phyloP scores from a whole-genome alignment of 1,140 invertebrate genomes.

The Cepaea nemoralis region DNA sequence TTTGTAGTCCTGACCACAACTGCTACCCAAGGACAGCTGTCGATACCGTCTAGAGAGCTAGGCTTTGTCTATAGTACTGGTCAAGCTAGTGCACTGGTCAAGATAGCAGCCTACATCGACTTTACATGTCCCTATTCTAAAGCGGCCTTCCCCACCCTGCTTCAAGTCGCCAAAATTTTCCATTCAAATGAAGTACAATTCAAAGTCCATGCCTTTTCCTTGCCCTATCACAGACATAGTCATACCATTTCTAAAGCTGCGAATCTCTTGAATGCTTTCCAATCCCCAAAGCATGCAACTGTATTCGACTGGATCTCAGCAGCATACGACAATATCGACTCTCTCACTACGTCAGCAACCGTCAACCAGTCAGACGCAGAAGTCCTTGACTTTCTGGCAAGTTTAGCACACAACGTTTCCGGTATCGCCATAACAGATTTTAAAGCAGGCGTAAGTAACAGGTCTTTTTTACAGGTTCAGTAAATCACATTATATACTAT shows the following conservation, averaged over 20 bases:
- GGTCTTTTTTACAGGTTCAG: background rate
- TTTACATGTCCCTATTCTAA: slow-evolving; percentile 48
- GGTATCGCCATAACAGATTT: background rate
- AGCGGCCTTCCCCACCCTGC: slow-evolving; percentile 37
- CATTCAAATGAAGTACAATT: slow-evolving; percentile 38
- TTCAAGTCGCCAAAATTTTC: slow-evolving; percentile 47
- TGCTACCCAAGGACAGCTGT: background rate
- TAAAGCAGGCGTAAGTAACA: background rate
- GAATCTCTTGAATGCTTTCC: background rate
- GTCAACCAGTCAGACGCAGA: slow-evolving; percentile 28
- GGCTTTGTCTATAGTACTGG: slow-evolving; percentile 47
- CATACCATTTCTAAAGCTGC: slow-evolving; percentile 49
- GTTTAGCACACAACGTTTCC: background rate
- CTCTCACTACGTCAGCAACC: slow-evolving; percentile 45
- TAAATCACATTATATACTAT: background rate
- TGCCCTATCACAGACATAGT: slow-evolving; percentile 54
- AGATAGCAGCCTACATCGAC: slow-evolving; percentile 46
- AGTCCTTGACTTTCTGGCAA: slow-evolving; percentile 27
- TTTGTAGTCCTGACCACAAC: background rate
- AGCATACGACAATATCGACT: slow-evolving; percentile 47
- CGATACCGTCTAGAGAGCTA: slow-evolving; percentile 29
- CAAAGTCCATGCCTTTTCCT: slow-evolving; percentile 44
- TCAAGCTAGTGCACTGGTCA: slow-evolving; percentile 31
- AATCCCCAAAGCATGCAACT: background rate
- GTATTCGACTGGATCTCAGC: slow-evolving; percentile 40